Conservation (phyloP, 2,797 vertebrate species). For the Melanotaenia nigrans region DNA sequence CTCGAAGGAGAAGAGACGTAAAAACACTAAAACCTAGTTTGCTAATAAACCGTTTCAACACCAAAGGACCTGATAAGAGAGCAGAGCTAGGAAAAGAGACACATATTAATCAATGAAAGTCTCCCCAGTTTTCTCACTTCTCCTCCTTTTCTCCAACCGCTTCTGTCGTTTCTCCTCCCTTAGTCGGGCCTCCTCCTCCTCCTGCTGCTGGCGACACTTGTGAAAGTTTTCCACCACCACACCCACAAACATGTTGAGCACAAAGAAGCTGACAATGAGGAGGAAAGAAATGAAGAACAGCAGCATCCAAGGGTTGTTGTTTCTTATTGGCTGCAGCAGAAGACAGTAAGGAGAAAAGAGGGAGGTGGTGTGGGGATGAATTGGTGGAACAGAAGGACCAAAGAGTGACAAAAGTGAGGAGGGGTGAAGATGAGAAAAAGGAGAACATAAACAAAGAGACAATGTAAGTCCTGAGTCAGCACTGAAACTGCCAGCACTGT, state of each 20-base stretch:
- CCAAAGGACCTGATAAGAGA: constrained; percentile 5
- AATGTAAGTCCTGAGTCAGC: constrained; percentile 76
- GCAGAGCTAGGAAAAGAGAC: constrained; percentile 9
- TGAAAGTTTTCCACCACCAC: constrained; percentile 99
- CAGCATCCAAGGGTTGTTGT: constrained; percentile 98
- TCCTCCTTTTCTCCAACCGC: constrained; percentile 70
- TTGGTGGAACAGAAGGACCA: constrained; percentile 29
- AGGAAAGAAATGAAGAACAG: constrained; percentile 99
- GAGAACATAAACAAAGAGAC: constrained; percentile 63
- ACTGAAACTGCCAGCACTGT: constrained; percentile 60
- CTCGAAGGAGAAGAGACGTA: constrained; percentile 4
- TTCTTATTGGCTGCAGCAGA: constrained; percentile 86
- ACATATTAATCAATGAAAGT: constrained; percentile 5
- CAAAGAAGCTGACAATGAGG: constrained; percentile 98
- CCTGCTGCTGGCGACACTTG: constrained; percentile 97
- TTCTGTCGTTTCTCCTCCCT: constrained; percentile 91
- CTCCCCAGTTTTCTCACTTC: constrained; percentile 60
- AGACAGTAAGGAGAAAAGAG: neutral
- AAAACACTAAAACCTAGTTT: constrained; percentile 5
- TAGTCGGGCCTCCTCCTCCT: constrained; percentile 92
- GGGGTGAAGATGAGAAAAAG: constrained; percentile 32
- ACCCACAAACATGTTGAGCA: constrained; percentile 98
- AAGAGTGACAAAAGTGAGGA: constrained; percentile 42
- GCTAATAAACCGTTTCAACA: neutral
- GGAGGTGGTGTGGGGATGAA: constrained; percentile 24